Evolutionary conservation across 2,113 vertebrate genomes (phyloP).

Genomic region (Pituophis catenifer): DNA sequence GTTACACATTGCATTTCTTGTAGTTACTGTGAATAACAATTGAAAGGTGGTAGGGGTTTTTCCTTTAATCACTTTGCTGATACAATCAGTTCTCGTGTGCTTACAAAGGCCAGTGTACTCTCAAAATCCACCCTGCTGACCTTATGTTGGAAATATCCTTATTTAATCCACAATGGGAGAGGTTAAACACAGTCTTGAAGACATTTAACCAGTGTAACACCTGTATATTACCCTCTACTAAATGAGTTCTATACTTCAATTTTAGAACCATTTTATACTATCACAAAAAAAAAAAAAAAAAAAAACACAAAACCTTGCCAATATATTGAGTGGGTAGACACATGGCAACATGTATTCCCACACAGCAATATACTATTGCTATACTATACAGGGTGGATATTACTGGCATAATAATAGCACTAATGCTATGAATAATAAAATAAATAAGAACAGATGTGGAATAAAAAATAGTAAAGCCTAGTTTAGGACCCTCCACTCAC

Average conservation of each 20-base stretch:
- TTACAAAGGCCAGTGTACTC: slow-evolving; percentile 12
- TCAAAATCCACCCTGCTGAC: not conserved
- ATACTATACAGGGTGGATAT: no score
- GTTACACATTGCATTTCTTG: slow-evolving; percentile 37
- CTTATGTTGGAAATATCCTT: not conserved
- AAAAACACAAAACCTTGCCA: no score
- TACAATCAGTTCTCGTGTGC: slow-evolving; percentile 23
- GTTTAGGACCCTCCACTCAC: not conserved
- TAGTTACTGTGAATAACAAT: slow-evolving; percentile 2
- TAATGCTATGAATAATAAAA: not conserved
- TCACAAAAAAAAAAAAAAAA: not conserved
- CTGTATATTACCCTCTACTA: not conserved
- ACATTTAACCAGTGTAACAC: not conserved
- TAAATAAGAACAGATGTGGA: not conserved
- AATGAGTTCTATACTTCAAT: not conserved
- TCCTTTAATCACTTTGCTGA: slow-evolving; percentile 26
- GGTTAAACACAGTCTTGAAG: not conserved
- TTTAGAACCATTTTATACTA: not conserved
- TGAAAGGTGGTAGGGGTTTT: not conserved
- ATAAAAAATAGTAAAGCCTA: no score
- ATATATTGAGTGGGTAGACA: not conserved
- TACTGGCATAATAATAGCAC: not conserved
- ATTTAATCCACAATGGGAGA: not conserved
- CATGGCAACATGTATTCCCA: not conserved
- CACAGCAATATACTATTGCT: no score